These are phyloP conservation scores for Chaunax sp. DNA, from an alignment of 2,797 vertebrate genomes.

Conservation along the genomic window DNA sequence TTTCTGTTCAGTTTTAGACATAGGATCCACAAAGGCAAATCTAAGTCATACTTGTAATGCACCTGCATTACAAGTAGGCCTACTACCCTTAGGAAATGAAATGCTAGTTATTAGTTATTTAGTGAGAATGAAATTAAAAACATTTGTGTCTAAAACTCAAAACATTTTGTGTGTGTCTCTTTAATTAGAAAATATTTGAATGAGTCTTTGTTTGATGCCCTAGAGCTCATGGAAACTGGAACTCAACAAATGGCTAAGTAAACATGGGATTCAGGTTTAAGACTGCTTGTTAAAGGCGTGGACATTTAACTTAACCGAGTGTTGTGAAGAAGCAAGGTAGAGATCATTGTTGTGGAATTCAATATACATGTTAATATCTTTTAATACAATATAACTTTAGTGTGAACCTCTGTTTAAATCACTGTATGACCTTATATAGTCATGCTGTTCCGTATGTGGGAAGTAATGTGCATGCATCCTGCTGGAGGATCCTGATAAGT, in stretches of 20 bases:
- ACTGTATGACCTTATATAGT: too few species aligned
- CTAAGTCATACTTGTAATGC: too few species aligned
- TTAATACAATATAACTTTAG: too few species aligned
- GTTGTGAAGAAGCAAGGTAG: constrained; percentile 9
- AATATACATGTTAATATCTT: too few species aligned
- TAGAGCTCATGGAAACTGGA: constrained; percentile 3
- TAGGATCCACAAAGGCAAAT: background rate
- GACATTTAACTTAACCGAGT: background rate
- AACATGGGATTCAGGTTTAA: constrained; percentile 34
- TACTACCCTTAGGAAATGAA: background rate
- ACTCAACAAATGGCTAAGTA: constrained; percentile 23
- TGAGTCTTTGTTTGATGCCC: constrained; percentile 3
- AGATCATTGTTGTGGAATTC: too few species aligned
- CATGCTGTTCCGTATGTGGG: too few species aligned
- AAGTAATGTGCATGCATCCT: too few species aligned
- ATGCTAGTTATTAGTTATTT: too few species aligned
- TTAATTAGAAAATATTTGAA: background rate
- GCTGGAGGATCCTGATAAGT: too few species aligned
- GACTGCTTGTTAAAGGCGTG: constrained; percentile 61
- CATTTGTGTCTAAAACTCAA: background rate
- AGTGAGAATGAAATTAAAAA: background rate
- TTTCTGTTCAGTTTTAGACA: constrained; percentile 3
- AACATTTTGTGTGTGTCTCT: background rate
- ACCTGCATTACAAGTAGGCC: background rate
- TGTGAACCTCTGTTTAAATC: too few species aligned